Percentiles rank a stretch among this genome's conserved stretches.
Evolutionary conservation across 2,113 vertebrate genomes (phyloP).

Genomic region (Columbina picui): DNA sequence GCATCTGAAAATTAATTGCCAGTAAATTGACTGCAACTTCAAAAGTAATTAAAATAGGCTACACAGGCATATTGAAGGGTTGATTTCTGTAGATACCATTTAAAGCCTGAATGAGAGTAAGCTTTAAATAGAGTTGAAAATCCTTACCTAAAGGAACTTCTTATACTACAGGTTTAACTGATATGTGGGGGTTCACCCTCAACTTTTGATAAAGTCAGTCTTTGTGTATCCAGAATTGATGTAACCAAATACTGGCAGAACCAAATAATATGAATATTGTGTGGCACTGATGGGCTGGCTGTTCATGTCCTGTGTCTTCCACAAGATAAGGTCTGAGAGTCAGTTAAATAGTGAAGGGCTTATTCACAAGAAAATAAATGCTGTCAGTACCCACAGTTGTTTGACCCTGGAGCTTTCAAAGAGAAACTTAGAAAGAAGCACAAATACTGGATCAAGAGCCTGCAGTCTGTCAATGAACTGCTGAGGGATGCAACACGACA

Average conservation of each 20-base stretch:
- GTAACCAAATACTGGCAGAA: neutral
- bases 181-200: neutral
- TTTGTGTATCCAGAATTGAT: neutral
- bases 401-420: constrained; percentile 43
- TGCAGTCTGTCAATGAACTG: constrained; percentile 68
- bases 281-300: neutral
- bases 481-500: constrained; percentile 60
- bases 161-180: neutral
- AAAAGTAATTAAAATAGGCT: neutral
- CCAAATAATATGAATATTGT: neutral
- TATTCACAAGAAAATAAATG: constrained; percentile 6
- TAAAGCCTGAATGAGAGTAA: neutral
- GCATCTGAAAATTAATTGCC: neutral
- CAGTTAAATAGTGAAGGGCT: constrained; percentile 35
- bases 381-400: neutral
- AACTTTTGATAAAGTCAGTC: neutral
- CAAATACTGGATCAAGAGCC: constrained; percentile 50
- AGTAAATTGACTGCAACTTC: neutral
- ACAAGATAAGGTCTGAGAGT: neutral
- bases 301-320: neutral
- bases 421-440: constrained; percentile 21
- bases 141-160: neutral
- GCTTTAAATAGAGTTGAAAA: neutral
- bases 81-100: neutral
- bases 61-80: neutral